These are phyloP conservation scores for Argyresthia albistria DNA, from an alignment of 2,888 invertebrate species.

Conservation along the genomic window DNA sequence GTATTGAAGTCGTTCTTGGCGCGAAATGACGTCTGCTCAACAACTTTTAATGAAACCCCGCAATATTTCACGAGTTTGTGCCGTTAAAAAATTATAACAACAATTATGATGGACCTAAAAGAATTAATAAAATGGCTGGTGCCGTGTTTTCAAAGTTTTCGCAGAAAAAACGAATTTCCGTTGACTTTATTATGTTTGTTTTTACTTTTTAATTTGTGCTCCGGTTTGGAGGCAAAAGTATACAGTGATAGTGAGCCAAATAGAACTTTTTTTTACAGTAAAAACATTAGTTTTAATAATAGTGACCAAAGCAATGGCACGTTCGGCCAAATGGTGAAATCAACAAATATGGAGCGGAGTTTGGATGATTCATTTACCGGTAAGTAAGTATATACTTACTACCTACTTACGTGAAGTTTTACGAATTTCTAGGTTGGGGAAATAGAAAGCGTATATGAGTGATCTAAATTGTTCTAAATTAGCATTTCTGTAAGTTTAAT, in stretches of 20 bases:
- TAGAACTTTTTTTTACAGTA: slow-evolving; percentile 10
- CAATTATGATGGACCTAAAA: slow-evolving; percentile 53
- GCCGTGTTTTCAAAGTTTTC: slow-evolving; percentile 44
- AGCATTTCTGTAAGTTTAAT: no score
- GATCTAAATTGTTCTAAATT: no score
- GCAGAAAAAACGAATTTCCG: slow-evolving; percentile 25
- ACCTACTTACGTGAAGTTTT: neutral
- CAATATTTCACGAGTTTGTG: slow-evolving; percentile 8
- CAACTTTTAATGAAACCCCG: slow-evolving; percentile 10
- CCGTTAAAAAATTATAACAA: slow-evolving; percentile 12
- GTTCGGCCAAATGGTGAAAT: slow-evolving; percentile 3
- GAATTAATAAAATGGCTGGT: slow-evolving; percentile 66
- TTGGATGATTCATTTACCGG: slow-evolving; percentile 17
- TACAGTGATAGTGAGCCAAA: slow-evolving; percentile 23
- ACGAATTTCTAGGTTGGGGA: neutral
- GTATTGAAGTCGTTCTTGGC: slow-evolving; percentile 27
- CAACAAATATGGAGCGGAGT: slow-evolving; percentile 6
- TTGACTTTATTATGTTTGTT: slow-evolving; percentile 37
- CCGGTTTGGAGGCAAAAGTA: slow-evolving; percentile 28
- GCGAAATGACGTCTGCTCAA: slow-evolving; percentile 32
- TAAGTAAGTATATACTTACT: slow-evolving; percentile 13
- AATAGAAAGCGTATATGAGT: no score
- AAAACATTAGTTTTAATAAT: slow-evolving; percentile 15
- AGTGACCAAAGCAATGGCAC: slow-evolving; percentile 11
- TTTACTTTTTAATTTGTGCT: slow-evolving; percentile 41